A percentile compares a stretch with the other conserved stretches of the same genome.
These are phyloP conservation scores for Nematopogon swammerdamellus DNA, from an alignment of 2,888 invertebrate species.

Conservation along the genomic window DNA sequence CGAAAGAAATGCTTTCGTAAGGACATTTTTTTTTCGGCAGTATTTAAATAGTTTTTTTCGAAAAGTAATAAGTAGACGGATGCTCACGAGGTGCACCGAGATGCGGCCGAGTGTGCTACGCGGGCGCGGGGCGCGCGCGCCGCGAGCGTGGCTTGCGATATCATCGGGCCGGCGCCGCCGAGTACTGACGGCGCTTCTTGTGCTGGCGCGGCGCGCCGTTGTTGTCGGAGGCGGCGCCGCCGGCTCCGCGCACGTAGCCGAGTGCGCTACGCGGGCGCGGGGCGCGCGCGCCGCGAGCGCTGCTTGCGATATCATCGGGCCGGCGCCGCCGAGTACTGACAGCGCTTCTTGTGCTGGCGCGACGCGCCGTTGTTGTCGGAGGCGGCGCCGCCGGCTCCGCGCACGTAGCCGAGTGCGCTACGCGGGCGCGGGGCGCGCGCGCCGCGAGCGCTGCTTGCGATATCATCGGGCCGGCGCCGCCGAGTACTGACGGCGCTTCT, in stretches of 20 bases:
- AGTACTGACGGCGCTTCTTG: conserved; percentile 28
- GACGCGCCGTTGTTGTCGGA: conserved; percentile 2
- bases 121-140: conserved; percentile 3
- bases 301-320: conserved; percentile 21
- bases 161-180: conserved; percentile 28
- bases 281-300: not conserved
- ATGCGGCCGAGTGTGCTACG: no score
- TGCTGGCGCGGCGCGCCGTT: conserved; percentile 12
- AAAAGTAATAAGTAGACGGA: no score
- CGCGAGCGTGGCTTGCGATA: conserved; percentile 7
- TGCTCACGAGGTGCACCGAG: no score
- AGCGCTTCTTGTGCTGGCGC: conserved; percentile 25
- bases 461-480: conserved; percentile 28
- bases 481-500: conserved; percentile 27
- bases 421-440: conserved; percentile 4
- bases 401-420: no score
- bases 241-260: no score
- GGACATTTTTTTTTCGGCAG: no score
- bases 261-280: conserved; percentile 4
- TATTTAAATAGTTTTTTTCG: no score
- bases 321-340: conserved; percentile 25
- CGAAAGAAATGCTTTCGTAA: no score
- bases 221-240: conserved; percentile 8
- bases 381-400: conserved; percentile 10
- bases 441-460: conserved; percentile 1